Base-by-base conservation (phyloP, 2,888 invertebrate genomes). In the Caenorhabditis sp. region DNA sequence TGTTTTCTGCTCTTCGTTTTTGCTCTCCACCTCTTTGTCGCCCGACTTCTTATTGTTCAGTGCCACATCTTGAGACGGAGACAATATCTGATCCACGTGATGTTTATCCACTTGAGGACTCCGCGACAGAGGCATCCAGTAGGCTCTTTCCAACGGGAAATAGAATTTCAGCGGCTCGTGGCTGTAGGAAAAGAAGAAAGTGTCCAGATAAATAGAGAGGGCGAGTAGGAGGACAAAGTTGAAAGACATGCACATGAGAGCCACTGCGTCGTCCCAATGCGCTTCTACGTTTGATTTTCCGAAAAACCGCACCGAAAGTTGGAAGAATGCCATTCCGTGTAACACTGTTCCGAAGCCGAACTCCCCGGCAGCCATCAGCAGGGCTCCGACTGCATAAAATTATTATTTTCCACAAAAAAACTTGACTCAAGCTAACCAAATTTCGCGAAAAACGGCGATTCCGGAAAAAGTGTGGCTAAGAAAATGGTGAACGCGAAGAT, bases 401-500 rank as follows among this genome's bases (percentile, higher is more conserved):
- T 27, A n/a, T 9, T 7, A 53, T 6, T 32, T 41, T 37, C n/a
- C 3, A 4, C 11, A 9, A 17, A 9, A 43, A 43, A 22, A 48
- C 6, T 11, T 1, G 37, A 1, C 24, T 13, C 9, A 39, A 46
- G 13, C 46, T n/a, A 1, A 65, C 65, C 65, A 13, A 73, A 20
- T 17, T 65, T 65, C 0, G 73, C 65, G 17, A 65, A 50, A 24
- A 53, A 45, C 26, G 58, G 52, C 1, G 46, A 45, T 37, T 30
- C 46, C 11, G 41, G 50, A 39, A 73, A 73, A 26, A 65, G 26
- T 3, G 65, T 37, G 9, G 59, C 73, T 6, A 73, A 53, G 26
- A 73, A 73, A 11, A 73, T 53, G 15, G 65, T 24, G 17, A 73
- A 73, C 6, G 59, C 24, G 7, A 55, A 17, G 22, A 73, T 73